Evolutionary conservation across 30 jellyfish, hydroid and myxozoan species (phyloP).

Genomic region (Nemopilema nomurai): DNA sequence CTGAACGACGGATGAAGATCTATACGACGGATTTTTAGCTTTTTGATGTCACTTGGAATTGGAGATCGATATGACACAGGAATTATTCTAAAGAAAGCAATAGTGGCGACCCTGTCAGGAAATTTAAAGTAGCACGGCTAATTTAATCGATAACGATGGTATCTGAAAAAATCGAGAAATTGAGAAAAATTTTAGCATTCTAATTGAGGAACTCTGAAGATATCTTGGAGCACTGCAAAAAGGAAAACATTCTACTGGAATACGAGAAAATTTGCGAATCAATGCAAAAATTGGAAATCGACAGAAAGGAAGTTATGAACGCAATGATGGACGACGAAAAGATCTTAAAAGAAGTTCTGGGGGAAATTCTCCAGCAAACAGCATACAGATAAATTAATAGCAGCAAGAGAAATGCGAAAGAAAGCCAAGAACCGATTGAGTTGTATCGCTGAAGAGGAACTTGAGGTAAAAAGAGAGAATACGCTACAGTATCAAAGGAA

Average conservation of each 20-base stretch:
- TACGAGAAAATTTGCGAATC: not conserved
- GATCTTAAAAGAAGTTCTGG: not conserved
- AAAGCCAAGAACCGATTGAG: too few species aligned
- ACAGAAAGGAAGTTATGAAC: not conserved
- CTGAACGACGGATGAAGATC: not conserved
- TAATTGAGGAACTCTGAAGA: not conserved
- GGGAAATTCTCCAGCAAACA: not conserved
- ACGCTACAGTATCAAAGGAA: not conserved
- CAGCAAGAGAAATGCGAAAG: not conserved
- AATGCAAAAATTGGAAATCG: not conserved
- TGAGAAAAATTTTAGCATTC: not conserved
- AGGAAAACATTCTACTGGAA: not conserved
- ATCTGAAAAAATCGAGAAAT: not conserved
- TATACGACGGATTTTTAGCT: not conserved
- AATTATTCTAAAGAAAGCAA: not conserved
- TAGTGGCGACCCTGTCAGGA: not conserved
- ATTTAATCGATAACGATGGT: not conserved
- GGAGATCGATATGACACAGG: not conserved
- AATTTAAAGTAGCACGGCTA: not conserved
- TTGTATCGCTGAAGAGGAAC: not conserved
- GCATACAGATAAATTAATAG: not conserved
- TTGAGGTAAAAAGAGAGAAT: not conserved
- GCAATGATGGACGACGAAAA: not conserved
- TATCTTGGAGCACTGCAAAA: not conserved
- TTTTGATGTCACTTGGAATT: not conserved